These are phyloP conservation scores for Ennomos erosarius DNA, from an alignment of 2,888 invertebrate genomes.

Conservation along the genomic window DNA sequence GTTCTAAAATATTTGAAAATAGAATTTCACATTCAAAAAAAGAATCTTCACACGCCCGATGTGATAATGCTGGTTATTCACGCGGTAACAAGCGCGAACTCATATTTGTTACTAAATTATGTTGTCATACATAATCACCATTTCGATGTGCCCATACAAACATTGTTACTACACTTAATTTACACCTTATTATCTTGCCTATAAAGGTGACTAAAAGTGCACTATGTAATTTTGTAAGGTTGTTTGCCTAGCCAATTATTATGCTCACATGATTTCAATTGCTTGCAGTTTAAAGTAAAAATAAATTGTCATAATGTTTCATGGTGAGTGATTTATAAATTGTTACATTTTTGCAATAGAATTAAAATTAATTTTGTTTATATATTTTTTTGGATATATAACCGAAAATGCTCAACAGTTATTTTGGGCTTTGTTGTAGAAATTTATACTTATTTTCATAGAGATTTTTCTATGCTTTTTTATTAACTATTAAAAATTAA, in stretches of 20 bases:
- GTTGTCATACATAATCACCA: slow-evolving; percentile 59
- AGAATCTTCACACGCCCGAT: slow-evolving; percentile 66
- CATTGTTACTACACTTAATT: slow-evolving; percentile 7
- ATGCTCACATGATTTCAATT: slow-evolving; percentile 29
- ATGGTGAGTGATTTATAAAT: slow-evolving; percentile 7
- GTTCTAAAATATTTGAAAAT: slow-evolving; percentile 49
- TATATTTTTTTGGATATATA: too few relatives aligned
- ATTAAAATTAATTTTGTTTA: too few relatives aligned
- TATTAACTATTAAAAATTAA: too few relatives aligned
- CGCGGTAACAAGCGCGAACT: slow-evolving; percentile 61
- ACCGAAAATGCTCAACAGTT: too few relatives aligned
- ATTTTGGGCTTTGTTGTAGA: too few relatives aligned
- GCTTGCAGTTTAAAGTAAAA: slow-evolving; percentile 22
- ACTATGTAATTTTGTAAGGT: slow-evolving; percentile 9
- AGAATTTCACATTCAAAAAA: slow-evolving; percentile 49
- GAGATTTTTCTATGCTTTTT: too few relatives aligned
- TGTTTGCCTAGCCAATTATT: slow-evolving; percentile 31
- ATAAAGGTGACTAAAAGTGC: slow-evolving; percentile 12
- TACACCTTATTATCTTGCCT: slow-evolving; percentile 1
- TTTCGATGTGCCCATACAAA: slow-evolving; percentile 27
- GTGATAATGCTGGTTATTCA: slow-evolving; percentile 60
- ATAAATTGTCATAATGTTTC: slow-evolving; percentile 5
- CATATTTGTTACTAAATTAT: slow-evolving; percentile 54
- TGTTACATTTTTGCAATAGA: slow-evolving; percentile 13
- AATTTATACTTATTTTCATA: too few relatives aligned